These are phyloP conservation scores for Pampus argenteus DNA, from an alignment of 2,797 vertebrate species.

Conservation along the genomic window DNA sequence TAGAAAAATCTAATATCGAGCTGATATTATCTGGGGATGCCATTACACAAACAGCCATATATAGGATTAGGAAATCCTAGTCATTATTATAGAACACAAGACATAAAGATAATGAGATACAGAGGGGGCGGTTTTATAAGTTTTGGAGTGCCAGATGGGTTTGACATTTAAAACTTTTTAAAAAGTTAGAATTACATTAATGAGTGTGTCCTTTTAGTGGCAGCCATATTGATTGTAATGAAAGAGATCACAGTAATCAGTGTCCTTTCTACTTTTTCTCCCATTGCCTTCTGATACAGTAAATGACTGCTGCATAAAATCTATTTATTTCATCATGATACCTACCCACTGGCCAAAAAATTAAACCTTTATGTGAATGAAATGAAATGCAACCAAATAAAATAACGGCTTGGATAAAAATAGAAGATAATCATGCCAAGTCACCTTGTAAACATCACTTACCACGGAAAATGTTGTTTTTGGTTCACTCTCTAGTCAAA, in stretches of 20 bases:
- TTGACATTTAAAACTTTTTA: not conserved
- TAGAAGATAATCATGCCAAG: too few species aligned
- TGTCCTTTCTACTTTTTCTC: slow-evolving; percentile 1
- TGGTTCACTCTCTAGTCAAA: not conserved
- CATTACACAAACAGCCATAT: not conserved
- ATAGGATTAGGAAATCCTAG: not conserved
- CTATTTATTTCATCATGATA: not conserved
- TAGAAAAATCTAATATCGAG: not conserved
- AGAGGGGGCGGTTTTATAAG: not conserved
- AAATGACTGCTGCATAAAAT: slow-evolving; percentile 12
- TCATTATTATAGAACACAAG: not conserved
- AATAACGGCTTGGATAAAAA: not conserved
- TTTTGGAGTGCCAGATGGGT: not conserved
- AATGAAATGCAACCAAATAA: not conserved
- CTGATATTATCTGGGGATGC: not conserved
- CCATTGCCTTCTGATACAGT: not conserved
- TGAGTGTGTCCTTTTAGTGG: not conserved
- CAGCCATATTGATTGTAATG: not conserved
- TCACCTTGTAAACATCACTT: slow-evolving; percentile 17
- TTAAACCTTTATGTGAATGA: not conserved
- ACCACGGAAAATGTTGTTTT: slow-evolving; percentile 12
- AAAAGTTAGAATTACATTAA: not conserved
- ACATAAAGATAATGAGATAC: not conserved
- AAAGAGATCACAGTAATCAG: not conserved
- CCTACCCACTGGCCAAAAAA: not conserved